phyloP scores from a whole-genome alignment of 2,113 vertebrate genomes.

The Engraulis encrasicolus region DNA sequence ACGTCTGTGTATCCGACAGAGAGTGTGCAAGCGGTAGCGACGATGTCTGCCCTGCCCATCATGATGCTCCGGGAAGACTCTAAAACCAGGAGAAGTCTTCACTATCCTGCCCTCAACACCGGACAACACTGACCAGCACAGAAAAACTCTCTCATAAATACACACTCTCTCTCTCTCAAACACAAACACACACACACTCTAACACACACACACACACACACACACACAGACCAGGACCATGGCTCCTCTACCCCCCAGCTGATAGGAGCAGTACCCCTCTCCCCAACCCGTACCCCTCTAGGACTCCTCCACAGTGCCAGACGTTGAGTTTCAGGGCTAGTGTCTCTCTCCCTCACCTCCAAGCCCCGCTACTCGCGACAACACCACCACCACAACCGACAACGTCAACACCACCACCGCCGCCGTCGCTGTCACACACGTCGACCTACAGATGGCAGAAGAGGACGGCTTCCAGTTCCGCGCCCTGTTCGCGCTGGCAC shows the following conservation, averaged over 20 bases:
- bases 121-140: not conserved
- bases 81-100: not conserved
- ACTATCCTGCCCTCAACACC: not conserved
- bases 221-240: not conserved
- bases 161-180: not conserved
- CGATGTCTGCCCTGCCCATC: not conserved
- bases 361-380: not conserved
- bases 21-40: not conserved
- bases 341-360: not conserved
- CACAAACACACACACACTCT: not conserved
- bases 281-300: not conserved
- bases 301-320: not conserved
- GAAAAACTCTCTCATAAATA: not conserved
- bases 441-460: slow-evolving; percentile 1
- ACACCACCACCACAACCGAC: not conserved
- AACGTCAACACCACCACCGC: not conserved
- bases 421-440: not conserved
- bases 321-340: not conserved
- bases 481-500: not conserved
- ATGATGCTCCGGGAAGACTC: not conserved
- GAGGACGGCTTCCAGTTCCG: slow-evolving; percentile 12
- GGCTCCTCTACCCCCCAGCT: not conserved
- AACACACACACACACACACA: not conserved
- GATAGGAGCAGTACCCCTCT: not conserved
- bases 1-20: not conserved